Percentiles rank a stretch among this genome's conserved stretches.
These are phyloP conservation scores for Lepidostoma basale DNA, from an alignment of 1,140 invertebrate species.

Conservation along the genomic window DNA sequence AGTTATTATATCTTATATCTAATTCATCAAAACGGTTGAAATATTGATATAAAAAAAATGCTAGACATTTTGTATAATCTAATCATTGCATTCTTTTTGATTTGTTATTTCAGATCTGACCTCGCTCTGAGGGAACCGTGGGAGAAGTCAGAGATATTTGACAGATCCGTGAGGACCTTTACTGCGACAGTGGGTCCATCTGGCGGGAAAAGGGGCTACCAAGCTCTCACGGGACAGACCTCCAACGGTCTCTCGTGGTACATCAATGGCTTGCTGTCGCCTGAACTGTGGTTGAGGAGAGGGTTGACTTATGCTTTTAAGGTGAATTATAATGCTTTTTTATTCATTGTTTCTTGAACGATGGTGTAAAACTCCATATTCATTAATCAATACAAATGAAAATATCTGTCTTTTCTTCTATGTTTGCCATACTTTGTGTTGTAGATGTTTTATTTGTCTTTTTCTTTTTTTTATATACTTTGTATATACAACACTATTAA, in stretches of 20 bases:
- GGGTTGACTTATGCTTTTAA: constrained; percentile 84
- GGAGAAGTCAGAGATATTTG: constrained; percentile 78
- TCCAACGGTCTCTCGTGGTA: constrained; percentile 58
- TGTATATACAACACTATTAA: too few relatives aligned
- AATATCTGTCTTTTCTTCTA: too few relatives aligned
- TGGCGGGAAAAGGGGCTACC: constrained; percentile 76
- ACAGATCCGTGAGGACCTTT: constrained; percentile 76
- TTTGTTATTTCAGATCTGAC: constrained; percentile 44
- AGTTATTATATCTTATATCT: too few relatives aligned
- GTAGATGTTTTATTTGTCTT: too few relatives aligned
- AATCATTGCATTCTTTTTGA: too few relatives aligned
- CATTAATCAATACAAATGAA: too few relatives aligned
- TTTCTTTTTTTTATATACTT: too few relatives aligned
- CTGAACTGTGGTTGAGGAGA: constrained; percentile 85
- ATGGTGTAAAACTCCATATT: too few relatives aligned
- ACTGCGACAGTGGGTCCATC: constrained; percentile 80
- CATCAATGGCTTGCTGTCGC: constrained; percentile 81
- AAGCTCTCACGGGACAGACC: constrained; percentile 70
- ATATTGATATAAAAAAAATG: neutral
- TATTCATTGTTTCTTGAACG: too few relatives aligned
- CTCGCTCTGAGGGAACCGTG: constrained; percentile 65
- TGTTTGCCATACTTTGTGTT: too few relatives aligned
- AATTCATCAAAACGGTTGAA: too few relatives aligned
- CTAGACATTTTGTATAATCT: neutral
- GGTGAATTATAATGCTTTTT: constrained; percentile 53